A percentile compares a stretch with the other conserved stretches of the same genome.
Evolutionary conservation across 2,888 invertebrate genomes (phyloP).

Genomic region (Ctenicera cuprea): DNA sequence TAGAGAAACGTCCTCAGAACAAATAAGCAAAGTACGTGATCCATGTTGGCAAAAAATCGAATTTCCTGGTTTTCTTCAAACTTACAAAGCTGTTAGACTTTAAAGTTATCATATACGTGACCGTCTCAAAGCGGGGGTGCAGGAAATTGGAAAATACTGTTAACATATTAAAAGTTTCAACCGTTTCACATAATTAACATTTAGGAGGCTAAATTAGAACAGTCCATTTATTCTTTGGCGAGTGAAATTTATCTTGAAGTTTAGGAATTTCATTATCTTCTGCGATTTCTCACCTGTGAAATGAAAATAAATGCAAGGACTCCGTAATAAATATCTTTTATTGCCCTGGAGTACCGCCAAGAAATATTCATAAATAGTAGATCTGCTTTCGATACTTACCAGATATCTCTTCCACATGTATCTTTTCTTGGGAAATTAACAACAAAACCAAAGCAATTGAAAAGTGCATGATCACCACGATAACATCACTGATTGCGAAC

Average conservation of each 20-base stretch:
- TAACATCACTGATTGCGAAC: too few relatives aligned
- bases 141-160: conserved; percentile 20
- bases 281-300: conserved; percentile 42
- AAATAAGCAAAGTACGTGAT: conserved; percentile 51
- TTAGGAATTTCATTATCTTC: conserved; percentile 45
- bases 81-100: conserved; percentile 33
- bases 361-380: conserved; percentile 33
- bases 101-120: conserved; percentile 41
- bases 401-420: conserved; percentile 18
- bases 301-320: conserved; percentile 41
- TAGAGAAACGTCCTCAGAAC: conserved; percentile 45
- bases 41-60: conserved; percentile 42
- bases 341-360: conserved; percentile 32
- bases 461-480: too few relatives aligned
- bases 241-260: conserved; percentile 33
- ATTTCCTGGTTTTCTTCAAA: conserved; percentile 34
- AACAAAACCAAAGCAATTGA: conserved; percentile 1
- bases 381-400: conserved; percentile 24
- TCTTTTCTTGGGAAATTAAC: not conserved
- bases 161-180: conserved; percentile 14
- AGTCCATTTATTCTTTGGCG: conserved; percentile 29
- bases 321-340: conserved; percentile 39
- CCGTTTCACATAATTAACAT: conserved; percentile 28
- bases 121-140: not conserved
- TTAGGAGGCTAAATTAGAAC: conserved; percentile 25